Base-by-base conservation (phyloP, 2,113 vertebrate species). In the Sebastes schlegelii region DNA sequence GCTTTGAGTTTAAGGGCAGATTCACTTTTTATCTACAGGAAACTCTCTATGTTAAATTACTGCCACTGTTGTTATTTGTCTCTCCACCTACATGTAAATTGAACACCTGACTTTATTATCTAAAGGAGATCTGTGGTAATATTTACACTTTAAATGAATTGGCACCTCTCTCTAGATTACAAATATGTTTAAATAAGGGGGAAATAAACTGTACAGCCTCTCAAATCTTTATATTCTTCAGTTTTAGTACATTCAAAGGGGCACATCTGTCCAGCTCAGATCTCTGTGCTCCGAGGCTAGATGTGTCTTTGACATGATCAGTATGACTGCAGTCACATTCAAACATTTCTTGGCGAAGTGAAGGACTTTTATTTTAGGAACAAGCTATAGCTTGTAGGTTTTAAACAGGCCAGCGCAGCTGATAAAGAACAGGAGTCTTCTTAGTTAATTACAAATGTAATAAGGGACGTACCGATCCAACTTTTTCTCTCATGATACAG, bases 241-340 rank as follows among this genome's bases (percentile, higher is more conserved):
- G 55, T 52, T 76, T 68, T 42, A 10, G 2, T 57, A 10, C 21
- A 7, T 54, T 43, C 16, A 72, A 63, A 76, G 79, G 69, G 11
- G 10, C 4, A 49, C 40, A 72, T 76, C 19, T 80, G 82, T 86
- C 86, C 49, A 26, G 76, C 70, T 84, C 76, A 68, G 9, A 71
- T 71, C 49, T 46, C 40, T 73, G 48, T 79, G 78, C 88, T 84
- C 73, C 1, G 3, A 80, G 82, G 80, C 83, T 14, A 8, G 0
- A 26, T 60, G 64, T 43, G 69, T 68, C 43, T 80, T 74, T 89
- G 86, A 89, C 67, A 17, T 89, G 73, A 91, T 90, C 82, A 81
- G 79, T 80, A 77, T 88, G 89, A 87, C 86, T 90, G 86, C 80
- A 87, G 89, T 80, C 89, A 84, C 12, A 77, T 81, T 69, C 19